These are phyloP conservation scores for Gastrophysa polygoni DNA, from an alignment of 2,888 invertebrate genomes.

Conservation along the genomic window DNA sequence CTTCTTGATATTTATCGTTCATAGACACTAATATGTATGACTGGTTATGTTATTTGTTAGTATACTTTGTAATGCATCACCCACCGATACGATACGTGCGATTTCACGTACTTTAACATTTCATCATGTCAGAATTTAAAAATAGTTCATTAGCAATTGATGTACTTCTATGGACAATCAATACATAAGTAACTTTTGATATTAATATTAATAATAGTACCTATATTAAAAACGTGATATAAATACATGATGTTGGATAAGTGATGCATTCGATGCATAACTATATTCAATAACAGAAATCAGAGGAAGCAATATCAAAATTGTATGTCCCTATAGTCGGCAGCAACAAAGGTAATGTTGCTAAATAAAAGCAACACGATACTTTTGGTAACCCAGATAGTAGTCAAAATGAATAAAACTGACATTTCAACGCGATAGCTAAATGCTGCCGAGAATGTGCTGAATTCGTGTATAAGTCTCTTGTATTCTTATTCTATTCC, in stretches of 20 bases:
- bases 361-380: too few species aligned
- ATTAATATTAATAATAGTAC: constrained; percentile 15
- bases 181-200: neutral
- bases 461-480: too few species aligned
- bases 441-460: too few species aligned
- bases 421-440: too few species aligned
- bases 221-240: neutral
- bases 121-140: constrained; percentile 35
- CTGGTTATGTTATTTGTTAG: constrained; percentile 18
- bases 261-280: neutral
- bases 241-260: neutral
- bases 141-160: constrained; percentile 33
- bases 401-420: too few species aligned
- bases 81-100: constrained; percentile 29
- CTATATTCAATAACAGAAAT: neutral
- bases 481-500: too few species aligned
- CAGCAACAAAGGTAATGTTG: too few species aligned
- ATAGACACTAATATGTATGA: neutral
- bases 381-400: too few species aligned
- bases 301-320: neutral
- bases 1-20: neutral
- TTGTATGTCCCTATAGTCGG: neutral
- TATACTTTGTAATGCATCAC: constrained; percentile 15
- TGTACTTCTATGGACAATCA: constrained; percentile 22
- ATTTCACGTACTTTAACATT: constrained; percentile 27